Percentiles rank a stretch among this genome's conserved stretches.
phyloP scores from a whole-genome alignment of 2,888 invertebrate genomes.

The Ormia ochracea region DNA sequence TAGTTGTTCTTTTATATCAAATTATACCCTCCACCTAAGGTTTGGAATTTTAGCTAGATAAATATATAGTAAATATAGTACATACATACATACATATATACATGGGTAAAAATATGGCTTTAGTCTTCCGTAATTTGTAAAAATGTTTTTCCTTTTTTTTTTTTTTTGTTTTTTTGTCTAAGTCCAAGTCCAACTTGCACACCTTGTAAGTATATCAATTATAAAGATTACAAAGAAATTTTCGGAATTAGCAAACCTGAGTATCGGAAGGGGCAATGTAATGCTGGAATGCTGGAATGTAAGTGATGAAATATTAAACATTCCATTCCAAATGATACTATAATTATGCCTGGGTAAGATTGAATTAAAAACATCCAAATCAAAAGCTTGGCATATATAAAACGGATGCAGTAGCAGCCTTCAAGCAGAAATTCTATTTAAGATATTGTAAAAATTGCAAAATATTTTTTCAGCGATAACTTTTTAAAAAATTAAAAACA shows the following conservation, averaged over 20 bases:
- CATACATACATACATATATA: constrained; percentile 40
- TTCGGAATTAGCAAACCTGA: neutral
- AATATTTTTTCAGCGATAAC: no score
- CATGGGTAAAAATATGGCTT: neutral
- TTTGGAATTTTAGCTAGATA: neutral
- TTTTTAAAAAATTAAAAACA: no score
- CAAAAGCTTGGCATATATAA: no score
- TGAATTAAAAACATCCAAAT: no score
- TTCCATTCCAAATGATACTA: no score
- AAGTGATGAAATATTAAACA: no score
- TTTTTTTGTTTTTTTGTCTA: neutral
- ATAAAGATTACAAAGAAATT: neutral
- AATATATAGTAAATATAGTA: constrained; percentile 19
- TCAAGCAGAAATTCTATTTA: no score
- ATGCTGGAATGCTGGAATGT: no score
- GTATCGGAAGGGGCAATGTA: no score
- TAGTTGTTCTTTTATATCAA: constrained; percentile 4
- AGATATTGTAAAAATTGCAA: no score
- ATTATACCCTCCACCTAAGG: constrained; percentile 47
- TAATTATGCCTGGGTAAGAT: no score
- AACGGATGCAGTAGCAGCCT: no score
- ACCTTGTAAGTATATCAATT: neutral
- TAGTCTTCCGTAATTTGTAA: neutral
- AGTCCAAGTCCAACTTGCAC: neutral
- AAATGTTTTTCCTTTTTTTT: neutral